Evolutionary conservation across 2,797 vertebrate species (phyloP).

Genomic region (Eremophila alpestris): DNA sequence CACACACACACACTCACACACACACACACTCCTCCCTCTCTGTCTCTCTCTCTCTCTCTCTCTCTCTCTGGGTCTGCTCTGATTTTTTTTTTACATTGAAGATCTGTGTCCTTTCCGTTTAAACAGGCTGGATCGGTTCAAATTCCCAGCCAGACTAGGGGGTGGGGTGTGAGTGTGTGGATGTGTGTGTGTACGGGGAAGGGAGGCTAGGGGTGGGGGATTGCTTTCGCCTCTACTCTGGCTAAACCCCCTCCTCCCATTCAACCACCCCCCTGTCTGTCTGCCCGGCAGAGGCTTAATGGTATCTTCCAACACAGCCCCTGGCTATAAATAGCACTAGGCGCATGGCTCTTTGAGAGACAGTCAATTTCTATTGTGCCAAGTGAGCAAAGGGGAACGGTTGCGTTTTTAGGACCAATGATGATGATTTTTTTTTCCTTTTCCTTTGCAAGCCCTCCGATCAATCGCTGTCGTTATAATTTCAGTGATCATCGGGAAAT

Average conservation of each 20-base stretch:
- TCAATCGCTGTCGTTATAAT: constrained; percentile 59
- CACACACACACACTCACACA: constrained; percentile 30
- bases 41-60: not conserved
- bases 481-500: constrained; percentile 39
- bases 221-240: constrained; percentile 66
- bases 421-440: constrained; percentile 48
- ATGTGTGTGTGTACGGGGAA: constrained; percentile 51
- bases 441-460: constrained; percentile 46
- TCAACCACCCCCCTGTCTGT: constrained; percentile 57
- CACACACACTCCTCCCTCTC: constrained; percentile 26
- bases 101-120: constrained; percentile 98
- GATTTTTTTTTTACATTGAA: constrained; percentile 92
- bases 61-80: constrained; percentile 57
- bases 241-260: constrained; percentile 62
- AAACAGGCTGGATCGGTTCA: constrained; percentile 93
- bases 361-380: constrained; percentile 78
- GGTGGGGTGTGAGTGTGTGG: constrained; percentile 75
- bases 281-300: constrained; percentile 68
- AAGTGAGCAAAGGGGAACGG: constrained; percentile 70
- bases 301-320: constrained; percentile 80
- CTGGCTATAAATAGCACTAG: constrained; percentile 82
- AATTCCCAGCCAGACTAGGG: constrained; percentile 80
- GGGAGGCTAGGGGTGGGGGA: constrained; percentile 66
- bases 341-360: constrained; percentile 81
- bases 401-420: constrained; percentile 66